Percentiles rank a stretch among this genome's conserved stretches.
These are phyloP conservation scores for Erannis defoliaria DNA, from an alignment of 2,888 invertebrate genomes.

Conservation along the genomic window DNA sequence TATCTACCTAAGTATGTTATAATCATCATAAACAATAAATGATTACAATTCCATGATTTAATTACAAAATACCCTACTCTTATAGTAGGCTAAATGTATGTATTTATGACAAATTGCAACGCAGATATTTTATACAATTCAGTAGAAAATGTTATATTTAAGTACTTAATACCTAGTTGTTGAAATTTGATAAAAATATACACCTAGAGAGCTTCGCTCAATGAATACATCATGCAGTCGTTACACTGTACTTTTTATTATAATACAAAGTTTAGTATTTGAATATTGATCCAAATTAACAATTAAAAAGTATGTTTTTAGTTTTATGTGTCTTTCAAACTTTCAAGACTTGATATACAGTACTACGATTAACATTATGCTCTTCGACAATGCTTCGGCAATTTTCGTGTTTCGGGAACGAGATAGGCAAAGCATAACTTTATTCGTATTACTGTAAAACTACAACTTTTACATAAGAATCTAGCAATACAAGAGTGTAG, in stretches of 20 bases:
- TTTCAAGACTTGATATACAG: no score
- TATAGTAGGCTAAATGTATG: slow-evolving; percentile 43
- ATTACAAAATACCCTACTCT: slow-evolving; percentile 32
- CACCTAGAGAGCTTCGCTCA: slow-evolving; percentile 31
- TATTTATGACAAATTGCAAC: slow-evolving; percentile 46
- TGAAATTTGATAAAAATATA: slow-evolving; percentile 21
- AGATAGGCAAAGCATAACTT: no score
- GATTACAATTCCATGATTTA: slow-evolving; percentile 74
- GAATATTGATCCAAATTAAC: background rate
- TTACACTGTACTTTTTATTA: background rate
- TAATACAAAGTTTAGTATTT: background rate
- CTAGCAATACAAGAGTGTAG: no score
- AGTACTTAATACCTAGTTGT: slow-evolving; percentile 25
- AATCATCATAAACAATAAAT: slow-evolving; percentile 73
- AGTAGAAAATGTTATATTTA: slow-evolving; percentile 33
- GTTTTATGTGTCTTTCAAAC: background rate
- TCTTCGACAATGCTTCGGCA: no score
- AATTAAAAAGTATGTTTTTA: background rate
- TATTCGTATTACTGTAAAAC: no score
- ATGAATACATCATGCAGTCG: slow-evolving; percentile 15
- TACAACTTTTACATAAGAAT: no score
- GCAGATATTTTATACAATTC: slow-evolving; percentile 32
- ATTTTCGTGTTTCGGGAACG: no score
- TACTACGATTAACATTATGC: no score
- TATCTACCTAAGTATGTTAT: slow-evolving; percentile 47